Percentiles rank a stretch among this genome's conserved stretches.
Conservation (phyloP, 2,113 vertebrate genomes). For the Sapayoa aenigma region DNA sequence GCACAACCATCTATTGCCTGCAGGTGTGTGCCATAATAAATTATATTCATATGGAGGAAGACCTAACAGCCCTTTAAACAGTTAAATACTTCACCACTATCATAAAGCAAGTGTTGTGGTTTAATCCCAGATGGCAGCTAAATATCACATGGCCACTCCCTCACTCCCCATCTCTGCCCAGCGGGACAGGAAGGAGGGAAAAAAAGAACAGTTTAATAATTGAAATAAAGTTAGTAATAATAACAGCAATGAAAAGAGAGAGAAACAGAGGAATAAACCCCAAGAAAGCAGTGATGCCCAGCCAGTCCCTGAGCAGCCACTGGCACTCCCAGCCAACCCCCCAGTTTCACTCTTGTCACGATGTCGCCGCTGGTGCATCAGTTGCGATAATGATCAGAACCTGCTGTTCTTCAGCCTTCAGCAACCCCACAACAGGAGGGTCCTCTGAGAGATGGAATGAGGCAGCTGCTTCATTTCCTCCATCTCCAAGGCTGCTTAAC, state of each 20-base stretch:
- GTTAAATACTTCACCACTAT: neutral
- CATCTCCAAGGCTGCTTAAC: too few species aligned
- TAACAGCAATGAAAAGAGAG: neutral
- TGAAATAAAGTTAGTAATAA: neutral
- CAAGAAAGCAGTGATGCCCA: neutral
- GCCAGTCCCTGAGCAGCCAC: neutral
- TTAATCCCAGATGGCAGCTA: neutral
- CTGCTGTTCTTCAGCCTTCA: neutral
- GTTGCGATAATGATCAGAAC: too few species aligned
- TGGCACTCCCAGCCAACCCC: neutral
- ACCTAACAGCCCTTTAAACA: neutral
- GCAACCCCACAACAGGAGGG: neutral
- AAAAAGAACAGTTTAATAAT: neutral
- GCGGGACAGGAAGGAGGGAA: neutral
- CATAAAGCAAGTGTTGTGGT: neutral
- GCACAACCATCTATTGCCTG: conserved; percentile 35
- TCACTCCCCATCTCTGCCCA: neutral
- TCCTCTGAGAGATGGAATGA: neutral
- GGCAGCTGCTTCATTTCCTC: neutral
- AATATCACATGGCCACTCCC: neutral
- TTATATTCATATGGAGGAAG: neutral
- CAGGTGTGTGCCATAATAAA: conserved; percentile 15
- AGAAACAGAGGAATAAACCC: neutral
- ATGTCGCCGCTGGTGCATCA: too few species aligned
- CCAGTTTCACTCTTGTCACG: too few species aligned